Evolutionary conservation across 2,113 vertebrate genomes (phyloP).

Genomic region (Balaeniceps rex): DNA sequence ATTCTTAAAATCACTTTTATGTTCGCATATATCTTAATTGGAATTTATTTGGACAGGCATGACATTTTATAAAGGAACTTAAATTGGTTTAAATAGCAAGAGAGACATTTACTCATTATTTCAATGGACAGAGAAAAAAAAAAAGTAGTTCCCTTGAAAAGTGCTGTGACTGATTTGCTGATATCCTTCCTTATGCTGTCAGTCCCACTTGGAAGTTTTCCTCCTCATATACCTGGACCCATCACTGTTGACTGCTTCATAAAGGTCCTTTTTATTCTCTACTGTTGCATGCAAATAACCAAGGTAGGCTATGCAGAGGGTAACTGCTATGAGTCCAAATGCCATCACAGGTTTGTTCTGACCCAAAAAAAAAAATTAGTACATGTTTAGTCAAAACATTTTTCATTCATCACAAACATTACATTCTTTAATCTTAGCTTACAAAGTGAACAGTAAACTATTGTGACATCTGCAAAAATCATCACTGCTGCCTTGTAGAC

Average conservation of each 20-base stretch:
- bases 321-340: slow-evolving; percentile 85
- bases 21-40: neutral
- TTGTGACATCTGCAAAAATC: neutral
- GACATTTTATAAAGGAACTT: neutral
- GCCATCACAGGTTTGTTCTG: slow-evolving; percentile 96
- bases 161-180: neutral
- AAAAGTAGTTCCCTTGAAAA: neutral
- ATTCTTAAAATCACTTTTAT: neutral
- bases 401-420: neutral
- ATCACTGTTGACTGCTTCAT: slow-evolving; percentile 87
- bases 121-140: neutral
- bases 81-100: neutral
- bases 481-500: neutral
- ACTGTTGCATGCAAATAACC: slow-evolving; percentile 88
- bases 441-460: neutral
- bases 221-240: slow-evolving; percentile 84
- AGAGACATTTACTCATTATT: neutral
- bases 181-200: slow-evolving; percentile 7
- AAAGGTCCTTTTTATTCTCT: slow-evolving; percentile 88
- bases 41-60: neutral
- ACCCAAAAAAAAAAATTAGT: neutral
- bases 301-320: slow-evolving; percentile 89
- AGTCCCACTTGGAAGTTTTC: slow-evolving; percentile 93
- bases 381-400: neutral
- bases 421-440: neutral